phyloP scores from a whole-genome alignment of 2,888 invertebrate species.

The Cataglyphis livida region DNA sequence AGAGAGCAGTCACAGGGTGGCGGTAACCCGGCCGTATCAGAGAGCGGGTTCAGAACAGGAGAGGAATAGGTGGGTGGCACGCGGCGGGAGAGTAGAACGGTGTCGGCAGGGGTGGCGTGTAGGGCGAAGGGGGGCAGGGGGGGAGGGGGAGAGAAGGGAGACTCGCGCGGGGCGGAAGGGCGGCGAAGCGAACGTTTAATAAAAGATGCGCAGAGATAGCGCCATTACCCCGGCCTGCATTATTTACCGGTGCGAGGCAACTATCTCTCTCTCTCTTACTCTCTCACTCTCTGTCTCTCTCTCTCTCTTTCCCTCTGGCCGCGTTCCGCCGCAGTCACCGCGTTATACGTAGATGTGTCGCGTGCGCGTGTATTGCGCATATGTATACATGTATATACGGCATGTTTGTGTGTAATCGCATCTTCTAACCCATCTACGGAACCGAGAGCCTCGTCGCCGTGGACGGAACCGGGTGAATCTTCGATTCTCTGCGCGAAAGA shows the following conservation, averaged over 20 bases:
- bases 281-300: too few relatives aligned
- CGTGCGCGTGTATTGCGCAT: slow-evolving; percentile 46
- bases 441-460: not conserved
- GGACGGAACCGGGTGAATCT: slow-evolving; percentile 21
- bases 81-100: slow-evolving; percentile 52
- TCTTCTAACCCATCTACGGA: slow-evolving; percentile 4
- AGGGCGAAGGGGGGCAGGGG: slow-evolving; percentile 55
- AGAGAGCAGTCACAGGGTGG: slow-evolving; percentile 77
- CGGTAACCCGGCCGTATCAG: slow-evolving; percentile 62
- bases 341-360: slow-evolving; percentile 83
- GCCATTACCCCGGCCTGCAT: slow-evolving; percentile 85
- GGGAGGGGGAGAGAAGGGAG: slow-evolving; percentile 42
- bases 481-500: not conserved
- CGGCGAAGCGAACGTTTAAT: slow-evolving; percentile 84
- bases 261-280: slow-evolving; percentile 30
- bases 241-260: slow-evolving; percentile 84
- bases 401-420: not conserved
- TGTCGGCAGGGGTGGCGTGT: slow-evolving; percentile 48
- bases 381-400: not conserved
- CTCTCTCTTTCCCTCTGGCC: slow-evolving; percentile 66
- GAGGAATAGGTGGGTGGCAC: slow-evolving; percentile 57
- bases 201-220: slow-evolving; percentile 86
- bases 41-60: slow-evolving; percentile 51
- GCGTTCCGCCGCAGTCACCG: slow-evolving; percentile 83
- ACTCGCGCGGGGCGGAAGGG: slow-evolving; percentile 69